Percentiles rank a stretch among this genome's conserved stretches.
Conservation (phyloP, 2,888 invertebrate species). For the Erynnis tages region DNA sequence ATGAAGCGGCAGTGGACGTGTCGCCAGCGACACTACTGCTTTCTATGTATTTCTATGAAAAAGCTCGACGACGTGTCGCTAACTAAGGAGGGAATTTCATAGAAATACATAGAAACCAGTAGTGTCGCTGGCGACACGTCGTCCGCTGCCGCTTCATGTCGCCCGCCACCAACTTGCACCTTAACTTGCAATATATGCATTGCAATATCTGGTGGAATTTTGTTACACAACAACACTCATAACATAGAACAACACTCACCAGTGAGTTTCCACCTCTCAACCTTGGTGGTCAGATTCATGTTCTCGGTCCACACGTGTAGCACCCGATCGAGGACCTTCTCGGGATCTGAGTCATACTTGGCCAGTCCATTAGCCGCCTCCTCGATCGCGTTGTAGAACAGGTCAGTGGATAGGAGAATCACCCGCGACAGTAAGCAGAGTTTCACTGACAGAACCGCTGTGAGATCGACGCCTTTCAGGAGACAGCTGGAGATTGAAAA, state of each 20-base stretch:
- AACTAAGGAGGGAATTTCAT: too few relatives aligned
- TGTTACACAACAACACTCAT: too few relatives aligned
- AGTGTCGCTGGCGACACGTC: too few relatives aligned
- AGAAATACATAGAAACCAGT: too few relatives aligned
- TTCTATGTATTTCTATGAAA: too few relatives aligned
- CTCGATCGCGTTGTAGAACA: slow-evolving; percentile 82
- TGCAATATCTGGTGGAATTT: too few relatives aligned
- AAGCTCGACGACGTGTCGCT: too few relatives aligned
- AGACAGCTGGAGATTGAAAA: slow-evolving; percentile 79
- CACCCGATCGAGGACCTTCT: slow-evolving; percentile 85
- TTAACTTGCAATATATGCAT: background rate
- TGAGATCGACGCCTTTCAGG: slow-evolving; percentile 85
- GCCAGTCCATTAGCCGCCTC: slow-evolving; percentile 65
- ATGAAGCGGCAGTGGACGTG: too few relatives aligned
- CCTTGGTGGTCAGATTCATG: slow-evolving; percentile 89
- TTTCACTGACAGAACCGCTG: slow-evolving; percentile 89
- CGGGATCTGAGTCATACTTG: slow-evolving; percentile 79
- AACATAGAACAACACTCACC: too few relatives aligned
- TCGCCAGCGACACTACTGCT: too few relatives aligned
- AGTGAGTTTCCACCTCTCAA: slow-evolving; percentile 91
- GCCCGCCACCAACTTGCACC: too few relatives aligned
- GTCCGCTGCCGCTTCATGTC: too few relatives aligned
- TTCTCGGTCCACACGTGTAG: slow-evolving; percentile 90
- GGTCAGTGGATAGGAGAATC: slow-evolving; percentile 85
- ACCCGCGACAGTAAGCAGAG: slow-evolving; percentile 90